Evolutionary conservation across 2,113 vertebrate species (phyloP), one percentile per base, ranked within the genome.

Genomic region (Amphilophus citrinellus): DNA sequence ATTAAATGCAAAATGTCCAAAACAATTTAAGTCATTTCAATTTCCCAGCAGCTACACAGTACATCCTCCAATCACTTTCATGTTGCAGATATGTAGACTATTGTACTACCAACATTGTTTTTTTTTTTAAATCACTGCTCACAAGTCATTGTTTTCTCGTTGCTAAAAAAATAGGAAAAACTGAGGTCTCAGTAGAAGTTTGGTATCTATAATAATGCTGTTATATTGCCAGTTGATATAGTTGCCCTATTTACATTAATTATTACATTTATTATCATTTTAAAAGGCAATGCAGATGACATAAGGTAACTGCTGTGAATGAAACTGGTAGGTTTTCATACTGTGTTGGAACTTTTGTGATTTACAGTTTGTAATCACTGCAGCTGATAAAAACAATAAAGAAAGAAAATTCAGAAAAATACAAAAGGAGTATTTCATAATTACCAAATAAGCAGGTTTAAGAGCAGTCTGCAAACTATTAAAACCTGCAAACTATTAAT

Each of bases 181-280:
- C 6, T 6, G 0, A 32, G 66, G 44, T 32, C 24, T 32, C 27
- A 53, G 20, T 73, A 20, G 0, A 32, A 53, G 1, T 73, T 73
- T 32, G 11, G 27, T 13, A 53, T 27, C 44, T 5, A 13, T 11
- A 53, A 53, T 15, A 73, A 53, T 53, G 47, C 44, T 18, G 15
- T 18, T 73, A 73, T 27, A 20, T 32, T 53, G 44, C 15, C 17
- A 73, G 44, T 53, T 53, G 0, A 53, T 0, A 32, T 32, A 10
- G 50, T 32, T 73, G 10, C 27, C 3, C 32, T n/a, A 14, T 3
- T 53, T n/a, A 14, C 44, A 53, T 13, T 53, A 73, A 27, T 56
- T 53, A 73, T n/a, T 13, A 13, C 44, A 1, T 32, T 13, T 0
- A 0, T 18, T 53, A 20, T 73, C 1, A n/a, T 53, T 56, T 73